Percentiles rank a stretch among this genome's conserved stretches.
These are phyloP conservation scores for Amphiduros pacificus DNA, from an alignment of 2,888 invertebrate species.

Conservation along the genomic window DNA sequence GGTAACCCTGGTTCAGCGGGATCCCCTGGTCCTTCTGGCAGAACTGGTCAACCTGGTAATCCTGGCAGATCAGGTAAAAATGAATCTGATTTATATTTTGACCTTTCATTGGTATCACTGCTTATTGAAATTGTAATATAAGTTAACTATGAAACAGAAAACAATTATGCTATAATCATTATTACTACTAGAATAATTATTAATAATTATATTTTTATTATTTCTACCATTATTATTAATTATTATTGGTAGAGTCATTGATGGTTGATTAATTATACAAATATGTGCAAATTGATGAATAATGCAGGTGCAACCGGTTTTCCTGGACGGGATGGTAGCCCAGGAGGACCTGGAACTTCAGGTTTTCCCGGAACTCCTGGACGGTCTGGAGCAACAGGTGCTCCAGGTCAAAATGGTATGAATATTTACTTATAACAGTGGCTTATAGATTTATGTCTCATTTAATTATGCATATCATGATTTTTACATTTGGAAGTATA, in stretches of 20 bases:
- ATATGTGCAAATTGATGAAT: not conserved
- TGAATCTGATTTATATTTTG: not conserved
- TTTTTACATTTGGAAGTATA: not conserved
- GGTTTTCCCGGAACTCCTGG: constrained; percentile 10
- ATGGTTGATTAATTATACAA: too few species aligned
- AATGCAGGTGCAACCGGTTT: not conserved
- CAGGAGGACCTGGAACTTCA: constrained; percentile 2
- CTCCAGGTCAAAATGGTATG: too few species aligned
- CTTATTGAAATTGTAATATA: not conserved
- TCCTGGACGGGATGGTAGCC: not conserved
- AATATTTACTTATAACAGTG: not conserved
- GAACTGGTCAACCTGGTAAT: constrained; percentile 15
- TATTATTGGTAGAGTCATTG: too few species aligned
- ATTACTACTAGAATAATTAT: too few species aligned
- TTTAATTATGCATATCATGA: too few species aligned
- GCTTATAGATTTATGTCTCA: too few species aligned
- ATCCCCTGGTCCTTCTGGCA: constrained; percentile 20
- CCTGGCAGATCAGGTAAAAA: constrained; percentile 7
- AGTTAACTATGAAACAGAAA: too few species aligned
- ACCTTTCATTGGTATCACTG: not conserved
- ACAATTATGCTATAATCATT: too few species aligned
- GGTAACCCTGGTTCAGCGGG: not conserved
- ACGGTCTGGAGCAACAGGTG: not conserved
- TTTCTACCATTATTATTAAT: too few species aligned
- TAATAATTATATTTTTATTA: too few species aligned